Percentiles rank a stretch among this genome's conserved stretches.
These are phyloP conservation scores for Oenanthe oenanthe DNA, from an alignment of 2,113 vertebrate genomes.

Conservation along the genomic window DNA sequence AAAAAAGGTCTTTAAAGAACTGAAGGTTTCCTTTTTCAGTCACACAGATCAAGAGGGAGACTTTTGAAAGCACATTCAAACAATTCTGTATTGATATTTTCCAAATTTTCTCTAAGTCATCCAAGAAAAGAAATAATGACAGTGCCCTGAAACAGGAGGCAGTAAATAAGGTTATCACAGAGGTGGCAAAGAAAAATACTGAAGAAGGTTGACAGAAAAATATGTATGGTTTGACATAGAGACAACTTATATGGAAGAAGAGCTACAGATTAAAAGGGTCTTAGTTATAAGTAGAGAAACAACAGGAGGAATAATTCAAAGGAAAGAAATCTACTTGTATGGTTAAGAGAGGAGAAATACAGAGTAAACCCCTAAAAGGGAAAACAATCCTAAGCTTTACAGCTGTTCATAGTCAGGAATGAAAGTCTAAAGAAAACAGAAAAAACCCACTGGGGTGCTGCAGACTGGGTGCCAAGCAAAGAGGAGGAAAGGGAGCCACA, in stretches of 20 bases:
- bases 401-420: neutral
- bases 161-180: conserved; percentile 28
- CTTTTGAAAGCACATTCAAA: conserved; percentile 11
- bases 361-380: neutral
- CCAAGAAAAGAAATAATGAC: neutral
- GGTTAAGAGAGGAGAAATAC: neutral
- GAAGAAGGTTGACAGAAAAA: neutral
- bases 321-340: neutral
- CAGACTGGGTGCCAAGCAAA: neutral
- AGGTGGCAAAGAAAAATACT: neutral
- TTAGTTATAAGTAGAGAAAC: neutral
- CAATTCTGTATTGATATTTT: neutral
- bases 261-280: conserved; percentile 22
- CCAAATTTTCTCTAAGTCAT: neutral
- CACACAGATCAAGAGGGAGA: neutral
- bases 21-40: neutral
- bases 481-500: neutral
- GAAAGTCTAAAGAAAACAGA: neutral
- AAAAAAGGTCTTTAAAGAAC: neutral
- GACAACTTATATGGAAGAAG: neutral
- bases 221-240: neutral
- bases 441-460: accelerated
- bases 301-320: conserved; percentile 30
- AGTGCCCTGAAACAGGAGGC: neutral
- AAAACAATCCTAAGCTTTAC: neutral